Percentiles rank a stretch among this genome's conserved stretches.
Evolutionary conservation across 2,113 vertebrate genomes (phyloP).

Genomic region (Myiagra hebetior): DNA sequence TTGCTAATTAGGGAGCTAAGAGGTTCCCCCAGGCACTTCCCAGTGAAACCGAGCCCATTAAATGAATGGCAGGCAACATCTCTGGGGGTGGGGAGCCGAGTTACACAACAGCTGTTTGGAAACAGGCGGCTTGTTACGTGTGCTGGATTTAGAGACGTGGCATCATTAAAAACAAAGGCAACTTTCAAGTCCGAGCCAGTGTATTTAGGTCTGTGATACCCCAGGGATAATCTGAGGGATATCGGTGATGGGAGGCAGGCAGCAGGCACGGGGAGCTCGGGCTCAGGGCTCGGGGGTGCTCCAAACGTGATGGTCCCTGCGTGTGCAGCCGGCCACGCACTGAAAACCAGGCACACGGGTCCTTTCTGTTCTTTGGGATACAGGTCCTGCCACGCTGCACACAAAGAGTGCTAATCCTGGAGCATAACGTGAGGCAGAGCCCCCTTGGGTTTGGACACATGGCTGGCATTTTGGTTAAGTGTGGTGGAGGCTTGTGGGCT

Average conservation of each 20-base stretch:
- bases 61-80: neutral
- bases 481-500: neutral
- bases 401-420: neutral
- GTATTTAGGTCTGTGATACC: conserved; percentile 25
- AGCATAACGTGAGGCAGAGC: accelerated
- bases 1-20: conserved; percentile 36
- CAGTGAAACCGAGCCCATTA: conserved; percentile 37
- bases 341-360: accelerated
- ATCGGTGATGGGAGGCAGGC: neutral
- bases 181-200: conserved; percentile 6
- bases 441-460: neutral
- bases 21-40: conserved; percentile 32
- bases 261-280: neutral
- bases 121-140: neutral
- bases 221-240: neutral
- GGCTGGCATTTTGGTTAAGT: neutral
- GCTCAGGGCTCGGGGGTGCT: neutral
- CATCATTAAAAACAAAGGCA: conserved; percentile 34
- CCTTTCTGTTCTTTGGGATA: neutral
- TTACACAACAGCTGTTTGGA: conserved; percentile 47
- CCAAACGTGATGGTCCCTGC: neutral
- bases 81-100: neutral
- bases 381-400: neutral
- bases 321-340: accelerated
- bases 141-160: neutral